phyloP scores from a whole-genome alignment of 2,888 invertebrate species.

The Invenusta paracnida region DNA sequence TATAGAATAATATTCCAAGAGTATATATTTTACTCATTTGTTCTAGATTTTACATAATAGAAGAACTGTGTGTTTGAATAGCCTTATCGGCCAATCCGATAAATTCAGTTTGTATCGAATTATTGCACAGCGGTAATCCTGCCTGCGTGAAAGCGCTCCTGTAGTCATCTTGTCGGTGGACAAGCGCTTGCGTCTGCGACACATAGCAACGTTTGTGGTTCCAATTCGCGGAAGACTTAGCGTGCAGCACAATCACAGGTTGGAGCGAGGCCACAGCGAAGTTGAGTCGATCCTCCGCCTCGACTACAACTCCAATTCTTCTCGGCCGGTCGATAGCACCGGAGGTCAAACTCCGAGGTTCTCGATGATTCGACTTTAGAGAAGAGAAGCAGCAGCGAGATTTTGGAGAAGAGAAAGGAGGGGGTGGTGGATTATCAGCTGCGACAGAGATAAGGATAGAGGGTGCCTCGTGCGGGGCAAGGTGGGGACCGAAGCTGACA shows the following conservation, averaged over 20 bases:
- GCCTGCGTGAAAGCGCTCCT: neutral
- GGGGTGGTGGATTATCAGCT: too few relatives aligned
- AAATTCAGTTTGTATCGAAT: slow-evolving; percentile 2
- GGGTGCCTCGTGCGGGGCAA: neutral
- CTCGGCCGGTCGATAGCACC: neutral
- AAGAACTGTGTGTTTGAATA: too few relatives aligned
- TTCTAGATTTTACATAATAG: too few relatives aligned
- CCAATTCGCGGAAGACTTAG: neutral
- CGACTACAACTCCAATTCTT: neutral
- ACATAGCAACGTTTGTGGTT: neutral
- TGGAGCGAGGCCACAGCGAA: neutral
- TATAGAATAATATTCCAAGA: too few relatives aligned
- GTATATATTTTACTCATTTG: too few relatives aligned
- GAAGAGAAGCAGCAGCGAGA: too few relatives aligned
- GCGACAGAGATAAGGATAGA: neutral
- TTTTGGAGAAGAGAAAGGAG: too few relatives aligned
- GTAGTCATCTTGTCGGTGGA: neutral
- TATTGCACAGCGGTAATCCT: neutral
- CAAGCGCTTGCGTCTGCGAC: neutral
- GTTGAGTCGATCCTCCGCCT: neutral
- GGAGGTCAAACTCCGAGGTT: neutral
- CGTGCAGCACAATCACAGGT: neutral
- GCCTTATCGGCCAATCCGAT: neutral
- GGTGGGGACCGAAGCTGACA: neutral
- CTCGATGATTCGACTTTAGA: neutral